phyloP scores from a whole-genome alignment of 2,113 vertebrate species.

The Parus major region DNA sequence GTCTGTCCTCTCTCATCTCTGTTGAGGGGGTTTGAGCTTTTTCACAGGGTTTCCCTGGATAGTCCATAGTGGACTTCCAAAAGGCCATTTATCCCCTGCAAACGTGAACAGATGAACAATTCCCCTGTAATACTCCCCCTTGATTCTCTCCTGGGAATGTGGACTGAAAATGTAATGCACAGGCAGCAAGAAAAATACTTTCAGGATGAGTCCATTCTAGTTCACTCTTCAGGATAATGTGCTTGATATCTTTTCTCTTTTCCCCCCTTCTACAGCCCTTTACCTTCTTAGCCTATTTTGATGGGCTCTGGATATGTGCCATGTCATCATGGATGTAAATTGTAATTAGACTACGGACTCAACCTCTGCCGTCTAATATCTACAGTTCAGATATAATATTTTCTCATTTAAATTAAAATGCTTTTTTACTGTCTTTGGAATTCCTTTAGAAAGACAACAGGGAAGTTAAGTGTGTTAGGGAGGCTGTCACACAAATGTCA shows the following conservation, averaged over 20 bases:
- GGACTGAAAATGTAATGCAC: background rate
- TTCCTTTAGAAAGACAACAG: background rate
- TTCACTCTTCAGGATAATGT: background rate
- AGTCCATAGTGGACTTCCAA: background rate
- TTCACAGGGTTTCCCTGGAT: background rate
- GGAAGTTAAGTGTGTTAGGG: background rate
- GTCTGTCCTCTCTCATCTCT: background rate
- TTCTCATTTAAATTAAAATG: background rate
- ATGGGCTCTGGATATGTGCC: background rate
- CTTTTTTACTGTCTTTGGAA: background rate
- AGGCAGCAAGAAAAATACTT: background rate
- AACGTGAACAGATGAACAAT: background rate
- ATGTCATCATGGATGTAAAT: background rate
- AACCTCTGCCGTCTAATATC: background rate
- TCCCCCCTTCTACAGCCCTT: background rate
- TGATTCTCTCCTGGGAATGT: background rate
- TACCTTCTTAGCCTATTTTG: background rate
- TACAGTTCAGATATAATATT: background rate
- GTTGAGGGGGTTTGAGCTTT: background rate
- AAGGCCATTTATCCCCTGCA: accelerated
- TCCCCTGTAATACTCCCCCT: accelerated
- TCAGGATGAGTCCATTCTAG: background rate
- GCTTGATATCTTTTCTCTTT: background rate
- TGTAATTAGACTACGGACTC: background rate
- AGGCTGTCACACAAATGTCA: background rate